Base-by-base conservation (phyloP, 1,140 invertebrate genomes). In the Diabrotica undecimpunctata region DNA sequence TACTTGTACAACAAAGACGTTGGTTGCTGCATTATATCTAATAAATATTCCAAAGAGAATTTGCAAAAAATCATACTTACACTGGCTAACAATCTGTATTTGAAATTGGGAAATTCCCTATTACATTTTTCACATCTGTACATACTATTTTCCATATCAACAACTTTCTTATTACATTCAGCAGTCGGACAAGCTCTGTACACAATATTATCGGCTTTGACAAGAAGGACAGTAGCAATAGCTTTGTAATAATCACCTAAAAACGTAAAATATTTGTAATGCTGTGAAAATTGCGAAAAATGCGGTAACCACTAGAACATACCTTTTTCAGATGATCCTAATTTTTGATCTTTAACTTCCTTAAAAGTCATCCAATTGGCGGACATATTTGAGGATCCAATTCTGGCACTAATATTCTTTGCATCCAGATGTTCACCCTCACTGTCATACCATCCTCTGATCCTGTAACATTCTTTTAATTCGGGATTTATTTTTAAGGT, bases 81-180 rank as follows among this genome's bases (percentile, higher is more conserved):
- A 68, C 81, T 85, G 11, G 92, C 78, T 54, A 98, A 83, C 65
- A 97, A 79, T 54, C 95, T 84, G 81, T 94, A 96, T 71, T 92
- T 94, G 76, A 89, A 98, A 70, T 91, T 90, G 0, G 89, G 87
- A 77, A 86, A 93, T 65, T 94, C 91, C 54, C 86, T 83, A 67
- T 90, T 86, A 78, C 97, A 99, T 79, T 98, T 98, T 78, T 99
- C 97, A 79, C 97, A 99, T 66, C 94, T 84, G 77, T 88, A 99
- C 70, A 89, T 83, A 7, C 91, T 93, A 78, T 95, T 95, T 54
- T 90, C 87, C 75, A 90, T 84, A 81, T 98, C 95, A 36, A 96
- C 81, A 0, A 94, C 86, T 80, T 99, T 98, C 76, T 98, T 98
- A 74, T 97, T 96, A 78, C 96, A 98, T 51, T 86, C 84, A 9